phyloP scores from a whole-genome alignment of 2,888 invertebrate genomes.

The Synergus laeviventris region DNA sequence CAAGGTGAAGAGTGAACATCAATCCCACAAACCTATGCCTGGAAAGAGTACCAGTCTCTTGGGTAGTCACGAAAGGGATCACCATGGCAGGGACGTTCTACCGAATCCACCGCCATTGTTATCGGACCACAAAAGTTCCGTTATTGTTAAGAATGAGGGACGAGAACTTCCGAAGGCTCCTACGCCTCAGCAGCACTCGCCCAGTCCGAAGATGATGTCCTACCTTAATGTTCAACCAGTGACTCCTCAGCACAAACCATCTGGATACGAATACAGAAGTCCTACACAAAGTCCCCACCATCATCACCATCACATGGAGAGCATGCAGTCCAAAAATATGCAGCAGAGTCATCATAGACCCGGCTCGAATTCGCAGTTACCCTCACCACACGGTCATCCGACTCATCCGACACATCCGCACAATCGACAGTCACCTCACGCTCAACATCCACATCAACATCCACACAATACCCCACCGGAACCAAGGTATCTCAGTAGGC shows the following conservation, averaged over 20 bases:
- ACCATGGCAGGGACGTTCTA: slow-evolving; percentile 74
- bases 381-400: slow-evolving; percentile 77
- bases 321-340: slow-evolving; percentile 65
- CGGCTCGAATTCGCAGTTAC: slow-evolving; percentile 69
- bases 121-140: slow-evolving; percentile 85
- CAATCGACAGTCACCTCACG: slow-evolving; percentile 75
- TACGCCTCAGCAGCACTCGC: slow-evolving; percentile 74
- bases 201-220: slow-evolving; percentile 73
- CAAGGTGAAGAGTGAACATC: slow-evolving; percentile 79
- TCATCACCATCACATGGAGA: slow-evolving; percentile 70
- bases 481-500: slow-evolving; percentile 70
- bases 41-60: slow-evolving; percentile 69
- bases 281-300: slow-evolving; percentile 76
- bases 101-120: slow-evolving; percentile 84
- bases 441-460: slow-evolving; percentile 56
- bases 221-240: slow-evolving; percentile 71
- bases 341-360: slow-evolving; percentile 65
- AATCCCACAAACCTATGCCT: slow-evolving; percentile 68
- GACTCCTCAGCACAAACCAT: slow-evolving; percentile 68
- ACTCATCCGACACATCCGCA: slow-evolving; percentile 76
- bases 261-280: slow-evolving; percentile 72
- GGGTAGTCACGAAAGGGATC: slow-evolving; percentile 74
- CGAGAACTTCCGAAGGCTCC: slow-evolving; percentile 79
- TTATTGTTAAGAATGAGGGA: slow-evolving; percentile 88
- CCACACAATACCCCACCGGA: slow-evolving; percentile 73